Evolutionary conservation across 64 coral and sea anemone species (phyloP).

Genomic region (Anthopleura sola): DNA sequence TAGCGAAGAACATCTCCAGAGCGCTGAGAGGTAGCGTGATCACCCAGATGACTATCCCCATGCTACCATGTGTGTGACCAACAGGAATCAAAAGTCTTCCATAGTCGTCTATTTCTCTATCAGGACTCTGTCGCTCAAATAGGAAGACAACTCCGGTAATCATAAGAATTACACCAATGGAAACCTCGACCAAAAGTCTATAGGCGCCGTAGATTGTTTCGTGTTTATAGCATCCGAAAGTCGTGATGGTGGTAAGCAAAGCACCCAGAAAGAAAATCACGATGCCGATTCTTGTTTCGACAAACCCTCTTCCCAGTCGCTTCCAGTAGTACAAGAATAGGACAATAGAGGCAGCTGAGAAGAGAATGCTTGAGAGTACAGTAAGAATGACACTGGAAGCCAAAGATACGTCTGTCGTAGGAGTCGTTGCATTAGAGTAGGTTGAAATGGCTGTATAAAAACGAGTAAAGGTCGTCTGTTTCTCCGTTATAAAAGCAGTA

Average conservation of each 20-base stretch:
- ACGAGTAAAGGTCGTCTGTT: no score
- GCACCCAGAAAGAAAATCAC: slow-evolving; percentile 72
- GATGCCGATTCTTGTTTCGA: slow-evolving; percentile 67
- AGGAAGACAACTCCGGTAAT: slow-evolving; percentile 34
- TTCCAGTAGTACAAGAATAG: slow-evolving; percentile 23
- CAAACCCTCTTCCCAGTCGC: slow-evolving; percentile 25
- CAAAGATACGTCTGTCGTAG: slow-evolving; percentile 20
- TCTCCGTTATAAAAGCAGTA: not conserved
- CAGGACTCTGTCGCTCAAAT: slow-evolving; percentile 46
- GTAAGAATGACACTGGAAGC: slow-evolving; percentile 34
- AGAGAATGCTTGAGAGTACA: slow-evolving; percentile 18
- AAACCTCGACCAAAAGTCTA: not conserved
- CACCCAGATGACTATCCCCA: slow-evolving; percentile 76
- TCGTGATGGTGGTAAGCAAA: slow-evolving; percentile 68
- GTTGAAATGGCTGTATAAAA: no score
- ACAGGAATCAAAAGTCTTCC: slow-evolving; percentile 39
- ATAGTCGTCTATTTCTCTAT: slow-evolving; percentile 24
- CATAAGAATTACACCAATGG: slow-evolving; percentile 37
- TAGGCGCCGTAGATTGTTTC: slow-evolving; percentile 52
- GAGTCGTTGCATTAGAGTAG: not conserved
- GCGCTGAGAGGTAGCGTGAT: slow-evolving; percentile 60
- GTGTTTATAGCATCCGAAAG: slow-evolving; percentile 41
- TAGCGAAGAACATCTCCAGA: slow-evolving; percentile 73
- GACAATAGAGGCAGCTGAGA: not conserved
- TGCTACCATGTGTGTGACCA: slow-evolving; percentile 55